These are phyloP conservation scores for Anguilla japonica DNA, from an alignment of 2,113 vertebrate species.

Conservation along the genomic window DNA sequence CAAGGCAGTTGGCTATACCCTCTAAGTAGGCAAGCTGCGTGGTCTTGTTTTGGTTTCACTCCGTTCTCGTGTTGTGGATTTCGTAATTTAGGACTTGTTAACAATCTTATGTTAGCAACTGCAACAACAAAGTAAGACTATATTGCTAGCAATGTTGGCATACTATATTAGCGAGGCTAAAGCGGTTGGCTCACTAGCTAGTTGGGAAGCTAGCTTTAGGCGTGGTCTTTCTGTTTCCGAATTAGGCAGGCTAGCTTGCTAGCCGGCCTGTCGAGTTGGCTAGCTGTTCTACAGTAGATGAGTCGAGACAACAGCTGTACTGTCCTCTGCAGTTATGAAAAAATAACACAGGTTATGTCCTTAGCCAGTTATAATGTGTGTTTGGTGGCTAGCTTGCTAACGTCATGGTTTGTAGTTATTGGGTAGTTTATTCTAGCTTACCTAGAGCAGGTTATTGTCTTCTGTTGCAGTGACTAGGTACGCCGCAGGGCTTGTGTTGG, in stretches of 20 bases:
- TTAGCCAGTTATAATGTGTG: neutral
- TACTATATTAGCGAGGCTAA: neutral
- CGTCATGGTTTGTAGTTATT: no score
- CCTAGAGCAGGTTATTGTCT: neutral
- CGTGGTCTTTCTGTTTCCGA: conserved; percentile 1
- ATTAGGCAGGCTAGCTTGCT: neutral
- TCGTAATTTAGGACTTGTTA: neutral
- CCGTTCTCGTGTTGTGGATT: neutral
- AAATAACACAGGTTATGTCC: neutral
- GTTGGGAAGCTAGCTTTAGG: neutral
- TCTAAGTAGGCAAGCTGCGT: neutral
- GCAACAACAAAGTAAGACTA: neutral
- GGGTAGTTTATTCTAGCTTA: no score
- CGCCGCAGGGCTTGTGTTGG: neutral
- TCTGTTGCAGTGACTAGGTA: neutral
- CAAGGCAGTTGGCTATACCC: neutral
- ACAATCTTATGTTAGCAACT: neutral
- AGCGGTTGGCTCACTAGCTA: neutral
- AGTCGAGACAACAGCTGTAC: neutral
- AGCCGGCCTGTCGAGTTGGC: neutral
- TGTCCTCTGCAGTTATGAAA: neutral
- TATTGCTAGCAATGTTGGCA: neutral
- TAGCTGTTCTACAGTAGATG: neutral
- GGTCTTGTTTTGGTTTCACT: neutral
- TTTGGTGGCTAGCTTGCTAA: neutral